These are phyloP conservation scores for Gymnothorax reevesii DNA, from an alignment of 2,797 vertebrate species.

Conservation along the genomic window DNA sequence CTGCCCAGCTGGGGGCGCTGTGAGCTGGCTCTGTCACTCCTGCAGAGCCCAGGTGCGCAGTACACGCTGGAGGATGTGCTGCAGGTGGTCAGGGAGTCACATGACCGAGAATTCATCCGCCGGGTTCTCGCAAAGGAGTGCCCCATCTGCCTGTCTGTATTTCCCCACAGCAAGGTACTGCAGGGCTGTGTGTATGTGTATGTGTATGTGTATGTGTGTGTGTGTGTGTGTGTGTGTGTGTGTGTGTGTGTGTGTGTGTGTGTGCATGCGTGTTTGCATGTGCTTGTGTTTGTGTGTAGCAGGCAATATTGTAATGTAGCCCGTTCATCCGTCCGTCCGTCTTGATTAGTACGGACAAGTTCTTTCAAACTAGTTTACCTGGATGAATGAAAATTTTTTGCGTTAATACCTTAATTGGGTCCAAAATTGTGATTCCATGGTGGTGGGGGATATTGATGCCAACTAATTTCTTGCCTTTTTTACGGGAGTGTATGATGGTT, in stretches of 20 bases:
- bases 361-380: no score
- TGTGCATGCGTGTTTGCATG: not conserved
- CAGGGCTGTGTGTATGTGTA: not conserved
- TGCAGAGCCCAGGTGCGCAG: slow-evolving; percentile 78
- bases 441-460: no score
- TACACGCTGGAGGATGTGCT: slow-evolving; percentile 83
- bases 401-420: no score
- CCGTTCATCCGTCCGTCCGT: no score
- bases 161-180: slow-evolving; percentile 82
- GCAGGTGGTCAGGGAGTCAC: slow-evolving; percentile 84
- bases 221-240: slow-evolving; percentile 34
- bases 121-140: slow-evolving; percentile 86
- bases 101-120: slow-evolving; percentile 83
- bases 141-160: slow-evolving; percentile 82
- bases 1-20: slow-evolving; percentile 91
- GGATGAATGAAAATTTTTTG: no score
- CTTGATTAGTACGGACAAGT: no score
- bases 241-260: not conserved
- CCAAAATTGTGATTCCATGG: no score
- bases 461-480: no score
- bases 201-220: slow-evolving; percentile 24
- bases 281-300: not conserved
- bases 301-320: no score
- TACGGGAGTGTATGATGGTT: not conserved
- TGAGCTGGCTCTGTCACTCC: slow-evolving; percentile 80